These are phyloP conservation scores for Nothobranchius kuhntae DNA, from an alignment of 2,113 vertebrate species.

Conservation along the genomic window DNA sequence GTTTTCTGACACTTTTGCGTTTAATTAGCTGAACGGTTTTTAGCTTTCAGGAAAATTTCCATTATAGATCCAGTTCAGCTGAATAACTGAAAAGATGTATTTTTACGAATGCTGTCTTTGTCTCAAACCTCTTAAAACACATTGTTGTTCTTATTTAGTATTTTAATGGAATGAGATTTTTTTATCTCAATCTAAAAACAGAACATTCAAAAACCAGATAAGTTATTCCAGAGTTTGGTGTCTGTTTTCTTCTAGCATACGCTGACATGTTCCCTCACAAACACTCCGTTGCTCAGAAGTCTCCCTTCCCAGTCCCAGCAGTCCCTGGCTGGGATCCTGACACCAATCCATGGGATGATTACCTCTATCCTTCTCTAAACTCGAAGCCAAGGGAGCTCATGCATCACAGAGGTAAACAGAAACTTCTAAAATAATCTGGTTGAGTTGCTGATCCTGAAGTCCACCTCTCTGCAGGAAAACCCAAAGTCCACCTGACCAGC, in stretches of 20 bases:
- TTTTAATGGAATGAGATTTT: too few relatives aligned
- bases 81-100: too few relatives aligned
- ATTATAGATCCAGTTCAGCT: too few relatives aligned
- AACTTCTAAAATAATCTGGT: not conserved
- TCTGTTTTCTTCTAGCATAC: slow-evolving; percentile 53
- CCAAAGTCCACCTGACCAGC: slow-evolving; percentile 81
- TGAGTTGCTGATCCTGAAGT: not conserved
- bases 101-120: too few relatives aligned
- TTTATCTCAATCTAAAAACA: too few relatives aligned
- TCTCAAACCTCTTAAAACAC: too few relatives aligned
- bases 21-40: too few relatives aligned
- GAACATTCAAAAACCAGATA: too few relatives aligned
- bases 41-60: too few relatives aligned
- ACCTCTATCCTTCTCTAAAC: slow-evolving; percentile 85
- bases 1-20: too few relatives aligned
- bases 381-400: slow-evolving; percentile 71
- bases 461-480: slow-evolving; percentile 63
- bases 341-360: slow-evolving; percentile 87
- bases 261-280: slow-evolving; percentile 78
- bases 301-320: slow-evolving; percentile 67
- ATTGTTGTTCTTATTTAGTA: too few relatives aligned
- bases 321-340: slow-evolving; percentile 80
- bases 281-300: slow-evolving; percentile 69
- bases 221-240: not conserved
- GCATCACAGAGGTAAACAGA: slow-evolving; percentile 50